Base-by-base conservation (phyloP, 2,797 vertebrate species). In the Oophaga sylvatica region DNA sequence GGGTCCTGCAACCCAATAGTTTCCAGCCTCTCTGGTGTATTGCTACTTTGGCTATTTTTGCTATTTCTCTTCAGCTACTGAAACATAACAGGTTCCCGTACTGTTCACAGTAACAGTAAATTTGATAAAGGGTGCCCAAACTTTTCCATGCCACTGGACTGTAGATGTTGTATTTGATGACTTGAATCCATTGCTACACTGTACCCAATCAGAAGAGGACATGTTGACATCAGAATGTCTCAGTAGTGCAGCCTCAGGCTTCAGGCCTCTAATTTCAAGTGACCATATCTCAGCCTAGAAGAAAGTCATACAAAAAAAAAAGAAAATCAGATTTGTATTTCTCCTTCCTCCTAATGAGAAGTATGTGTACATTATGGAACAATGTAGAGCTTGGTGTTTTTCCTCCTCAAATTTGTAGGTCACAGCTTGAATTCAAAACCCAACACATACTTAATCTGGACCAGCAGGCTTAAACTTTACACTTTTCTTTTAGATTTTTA, bases 161-260 rank as follows among this genome's bases (percentile, higher is more conserved):
- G 48, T 7, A 53, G 48, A 53, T 53, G 11, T 9, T 7, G 9
- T 53, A 53, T 8, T 53, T 53, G 0, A 9, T 11, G 11, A 53
- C 48, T 53, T 53, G 48, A 2, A 15, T 59, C 57, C 57, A 59
- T 59, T 3, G 12, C 15, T 12, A 59, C 57, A 59, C 12, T 59
- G 57, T 15, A 59, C 12, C 57, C 12, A 59, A 59, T 59, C 15
- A 16, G 16, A 59, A 59, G 57, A 4, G 57, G 57, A 59, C 57
- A 59, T 59, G 57, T 15, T 59, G 57, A n/a, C 15, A 26, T 17
- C 63, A 65, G 63, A 65, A 65, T 6, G 1, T 31, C 67, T 31
- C 68, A 71, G 68, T 41, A 41, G 31, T 71, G 68, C 68, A 71
- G 68, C 68, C 68, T 71, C 68, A 71, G 68, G 68, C 68, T 71